Percentiles rank a stretch among this genome's conserved stretches.
phyloP scores from a whole-genome alignment of 2,888 invertebrate genomes.

The Amphiduros pacificus region DNA sequence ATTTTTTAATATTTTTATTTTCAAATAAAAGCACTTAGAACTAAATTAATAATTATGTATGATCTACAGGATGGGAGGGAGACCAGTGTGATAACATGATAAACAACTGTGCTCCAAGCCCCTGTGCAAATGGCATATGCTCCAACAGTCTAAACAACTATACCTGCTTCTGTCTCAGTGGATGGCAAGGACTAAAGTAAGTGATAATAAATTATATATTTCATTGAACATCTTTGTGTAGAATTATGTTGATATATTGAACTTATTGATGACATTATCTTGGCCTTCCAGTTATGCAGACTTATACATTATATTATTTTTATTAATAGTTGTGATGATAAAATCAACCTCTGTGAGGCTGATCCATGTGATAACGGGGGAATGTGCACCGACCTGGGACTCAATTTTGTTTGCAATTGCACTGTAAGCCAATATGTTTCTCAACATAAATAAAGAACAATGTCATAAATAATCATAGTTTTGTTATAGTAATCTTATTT shows the following conservation, averaged over 20 bases:
- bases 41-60: too few species aligned
- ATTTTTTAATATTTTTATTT: too few species aligned
- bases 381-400: slow-evolving; percentile 10
- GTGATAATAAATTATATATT: too few species aligned
- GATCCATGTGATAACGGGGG: slow-evolving; percentile 19
- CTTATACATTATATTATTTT: too few species aligned
- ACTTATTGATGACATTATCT: too few species aligned
- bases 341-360: slow-evolving; percentile 22
- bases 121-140: slow-evolving; percentile 32
- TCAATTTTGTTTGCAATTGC: slow-evolving; percentile 19
- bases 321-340: slow-evolving; percentile 35
- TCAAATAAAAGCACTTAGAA: too few species aligned
- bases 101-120: slow-evolving; percentile 31
- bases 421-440: slow-evolving; percentile 4
- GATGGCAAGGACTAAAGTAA: slow-evolving; percentile 38
- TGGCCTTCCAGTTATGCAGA: too few species aligned
- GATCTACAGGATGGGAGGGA: slow-evolving; percentile 4
- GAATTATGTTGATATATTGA: too few species aligned
- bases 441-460: too few species aligned
- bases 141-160: slow-evolving; percentile 23
- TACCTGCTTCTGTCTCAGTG: slow-evolving; percentile 33
- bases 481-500: too few species aligned
- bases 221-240: too few species aligned
- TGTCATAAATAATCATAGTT: too few species aligned
- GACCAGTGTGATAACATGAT: slow-evolving; percentile 9